Conservation (phyloP, 2,888 invertebrate species). For the Lottia gigantea region DNA sequence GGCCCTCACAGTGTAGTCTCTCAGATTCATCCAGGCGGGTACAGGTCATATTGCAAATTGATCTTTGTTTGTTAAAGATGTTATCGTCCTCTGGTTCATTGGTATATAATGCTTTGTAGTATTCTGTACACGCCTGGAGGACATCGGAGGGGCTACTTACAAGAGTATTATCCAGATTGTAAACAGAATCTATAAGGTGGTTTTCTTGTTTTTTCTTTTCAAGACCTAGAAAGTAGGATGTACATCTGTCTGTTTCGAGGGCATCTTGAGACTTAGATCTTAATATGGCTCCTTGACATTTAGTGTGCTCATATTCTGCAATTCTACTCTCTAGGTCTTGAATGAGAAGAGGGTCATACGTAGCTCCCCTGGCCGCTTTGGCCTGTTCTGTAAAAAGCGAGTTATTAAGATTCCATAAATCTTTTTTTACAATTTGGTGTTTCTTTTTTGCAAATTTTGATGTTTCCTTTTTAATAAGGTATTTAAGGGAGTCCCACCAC, state of each 20-base stretch:
- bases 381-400: background rate
- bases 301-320: background rate
- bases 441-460: conserved; percentile 8
- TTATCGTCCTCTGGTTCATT: background rate
- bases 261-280: background rate
- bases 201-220: background rate
- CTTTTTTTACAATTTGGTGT: background rate
- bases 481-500: conserved; percentile 29
- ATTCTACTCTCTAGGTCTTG: background rate
- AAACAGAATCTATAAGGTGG: background rate
- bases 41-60: background rate
- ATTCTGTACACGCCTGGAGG: background rate
- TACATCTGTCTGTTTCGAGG: background rate
- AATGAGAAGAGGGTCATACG: background rate
- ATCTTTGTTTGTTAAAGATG: background rate
- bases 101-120: background rate
- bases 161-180: background rate
- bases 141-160: background rate
- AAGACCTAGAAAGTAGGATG: conserved; percentile 1
- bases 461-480: conserved; percentile 17
- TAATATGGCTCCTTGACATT: background rate
- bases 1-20: conserved; percentile 1
- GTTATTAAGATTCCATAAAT: conserved; percentile 17
- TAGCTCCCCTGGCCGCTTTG: background rate
- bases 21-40: background rate